Base-by-base conservation (phyloP, 2,888 invertebrate genomes). In the Heteropelma amictum region DNA sequence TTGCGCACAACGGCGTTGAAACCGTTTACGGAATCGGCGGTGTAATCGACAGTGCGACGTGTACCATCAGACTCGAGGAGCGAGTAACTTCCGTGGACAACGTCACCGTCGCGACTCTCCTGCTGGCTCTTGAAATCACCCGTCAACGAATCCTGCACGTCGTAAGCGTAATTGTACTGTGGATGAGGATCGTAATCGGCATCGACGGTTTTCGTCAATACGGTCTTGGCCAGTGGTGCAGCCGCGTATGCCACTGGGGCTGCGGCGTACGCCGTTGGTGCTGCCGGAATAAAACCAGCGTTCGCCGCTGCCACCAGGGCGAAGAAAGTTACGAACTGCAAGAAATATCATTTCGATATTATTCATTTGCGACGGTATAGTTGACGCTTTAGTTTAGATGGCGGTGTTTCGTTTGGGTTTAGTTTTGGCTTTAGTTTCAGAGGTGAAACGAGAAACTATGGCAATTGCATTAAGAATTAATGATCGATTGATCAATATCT, bases 231-330 rank as follows among this genome's bases (percentile, higher is more conserved):
- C 14, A 83, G 80, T 3, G 85, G 84, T 3, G 83, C 79, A 1
- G 82, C 79, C 0, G 82, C 84, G 23, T 80, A 81, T 1, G 79
- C 80, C 7, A 78, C 28, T 0, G 82, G 81, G 0, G 88, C 89
- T 0, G 83, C 81, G 21, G 85, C 81, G 56, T 84, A 86, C 5
- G 85, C 78, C 21, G 81, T 38, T 84, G 81, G 90, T 81, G 56
- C 60, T 1, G 38, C 63, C n/a, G 74, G 74, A 88, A 84, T 85
- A 78, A 92, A 80, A 0, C 92, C 92, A 83, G 91, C 92, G 65
- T 76, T 91, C 35, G 91, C 89, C 49, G 90, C 90, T 76, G 80
- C 90, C 84, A 80, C 89, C 38, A 90, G 78, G 70, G 85, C 83
- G 77, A 83, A 83, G 35, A 89, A 73, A 54, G 86, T 83, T 72